Evolutionary conservation across 2,113 vertebrate genomes (phyloP), one percentile per base, ranked within the genome.

Genomic region (Callorhinus ursinus): DNA sequence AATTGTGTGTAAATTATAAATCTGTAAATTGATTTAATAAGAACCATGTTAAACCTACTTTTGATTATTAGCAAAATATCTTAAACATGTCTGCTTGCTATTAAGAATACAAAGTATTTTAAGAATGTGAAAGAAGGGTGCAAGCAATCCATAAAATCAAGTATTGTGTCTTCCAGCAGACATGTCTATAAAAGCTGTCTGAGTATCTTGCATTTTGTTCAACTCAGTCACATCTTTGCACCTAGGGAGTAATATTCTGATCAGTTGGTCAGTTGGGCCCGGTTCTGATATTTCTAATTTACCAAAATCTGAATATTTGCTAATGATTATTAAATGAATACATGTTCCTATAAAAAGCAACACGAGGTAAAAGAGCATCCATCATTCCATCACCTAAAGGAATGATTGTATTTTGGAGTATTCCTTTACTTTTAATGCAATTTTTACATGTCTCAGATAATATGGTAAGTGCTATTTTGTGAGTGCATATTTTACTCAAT

Each of bases 401-500:
- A 96, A 96, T 95, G 95, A 92, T 42, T 92, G 28, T 96, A 86
- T 89, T 98, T 98, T 95, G 87, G 72, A 95, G 49, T 89, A 91
- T 97, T 93, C 28, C 33, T 93, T 92, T n/a, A 93, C 83, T 96
- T 96, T 95, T 96, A 96, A 89, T 96, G 79, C 42, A 93, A 36
- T 93, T 95, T 96, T 97, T 95, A 95, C 91, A 88, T 84, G 63
- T 96, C 67, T 90, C 72, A 65, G 80, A 93, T 97, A 97, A 96
- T 97, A 97, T 80, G 86, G n/a, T 98, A 96, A 97, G 96, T 93
- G 95, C 69, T 96, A 87, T 97, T 96, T 98, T 97, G 51, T 97
- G 76, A 95, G 42, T 91, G 67, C 81, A 72, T 92, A 96, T 95
- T 97, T 97, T 91, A 93, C 74, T 90, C 92, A 93, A 57, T 97